phyloP scores from a whole-genome alignment of 2,113 vertebrate species.

The Rostratula benghalensis region DNA sequence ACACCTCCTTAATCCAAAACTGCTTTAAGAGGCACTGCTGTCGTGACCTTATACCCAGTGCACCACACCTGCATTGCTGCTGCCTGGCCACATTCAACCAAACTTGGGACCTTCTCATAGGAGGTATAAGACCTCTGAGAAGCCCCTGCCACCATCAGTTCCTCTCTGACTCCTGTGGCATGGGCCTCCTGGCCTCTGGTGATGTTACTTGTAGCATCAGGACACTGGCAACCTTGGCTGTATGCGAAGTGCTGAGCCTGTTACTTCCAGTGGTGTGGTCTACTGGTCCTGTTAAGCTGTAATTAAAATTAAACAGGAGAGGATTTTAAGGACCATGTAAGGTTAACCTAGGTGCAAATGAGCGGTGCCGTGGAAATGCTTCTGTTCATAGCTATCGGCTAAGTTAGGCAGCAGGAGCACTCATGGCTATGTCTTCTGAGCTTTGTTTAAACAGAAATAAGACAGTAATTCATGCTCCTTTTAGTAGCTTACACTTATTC shows the following conservation, averaged over 20 bases:
- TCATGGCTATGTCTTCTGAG: not conserved
- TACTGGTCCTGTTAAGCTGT: not conserved
- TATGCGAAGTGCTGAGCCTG: not conserved
- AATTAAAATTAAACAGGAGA: not conserved
- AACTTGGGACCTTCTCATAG: not conserved
- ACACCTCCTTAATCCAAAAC: not conserved
- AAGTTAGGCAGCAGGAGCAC: not conserved
- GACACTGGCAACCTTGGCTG: not conserved
- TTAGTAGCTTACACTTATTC: not conserved
- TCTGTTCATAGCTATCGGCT: not conserved
- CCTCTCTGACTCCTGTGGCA: not conserved
- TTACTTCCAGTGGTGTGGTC: not conserved
- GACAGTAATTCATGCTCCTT: not conserved
- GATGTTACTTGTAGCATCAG: not conserved
- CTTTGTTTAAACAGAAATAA: not conserved
- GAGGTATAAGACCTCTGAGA: not conserved
- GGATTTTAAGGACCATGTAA: not conserved
- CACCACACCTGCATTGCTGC: not conserved
- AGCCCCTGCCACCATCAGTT: not conserved
- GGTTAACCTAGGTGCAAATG: not conserved
- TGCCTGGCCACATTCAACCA: not conserved
- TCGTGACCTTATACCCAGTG: rapidly evolving
- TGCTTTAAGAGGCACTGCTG: not conserved
- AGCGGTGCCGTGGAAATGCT: not conserved
- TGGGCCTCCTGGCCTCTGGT: not conserved